Conservation (phyloP, 2,113 vertebrate genomes). For the Pseudorhombus dupliciocellatus region DNA sequence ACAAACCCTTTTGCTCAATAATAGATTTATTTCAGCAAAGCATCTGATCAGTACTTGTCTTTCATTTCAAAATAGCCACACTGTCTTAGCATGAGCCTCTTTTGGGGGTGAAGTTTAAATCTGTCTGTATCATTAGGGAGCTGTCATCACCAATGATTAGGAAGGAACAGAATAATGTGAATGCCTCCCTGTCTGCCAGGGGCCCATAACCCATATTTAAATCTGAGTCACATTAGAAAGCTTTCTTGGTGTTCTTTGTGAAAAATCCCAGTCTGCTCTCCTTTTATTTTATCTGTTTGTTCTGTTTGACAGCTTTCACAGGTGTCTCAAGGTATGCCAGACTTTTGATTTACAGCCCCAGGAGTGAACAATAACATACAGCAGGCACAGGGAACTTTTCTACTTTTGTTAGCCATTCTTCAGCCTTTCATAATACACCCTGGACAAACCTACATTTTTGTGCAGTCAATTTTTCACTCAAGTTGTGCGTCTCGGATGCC, state of each 20-base stretch:
- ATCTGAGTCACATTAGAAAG: constrained; percentile 43
- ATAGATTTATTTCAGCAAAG: constrained; percentile 31
- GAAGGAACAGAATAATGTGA: constrained; percentile 39
- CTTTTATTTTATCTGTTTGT: constrained; percentile 48
- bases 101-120: constrained; percentile 17
- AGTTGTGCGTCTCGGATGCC: constrained; percentile 26
- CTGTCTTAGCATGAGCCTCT: constrained; percentile 25
- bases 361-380: constrained; percentile 32
- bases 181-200: constrained; percentile 8
- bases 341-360: constrained; percentile 46
- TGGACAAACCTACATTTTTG: constrained; percentile 45
- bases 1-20: constrained; percentile 5
- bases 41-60: constrained; percentile 38
- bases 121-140: constrained; percentile 38
- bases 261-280: constrained; percentile 48
- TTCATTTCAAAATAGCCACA: constrained; percentile 50
- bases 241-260: constrained; percentile 13
- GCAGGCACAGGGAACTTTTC: constrained; percentile 27
- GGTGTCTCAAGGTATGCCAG: constrained; percentile 26
- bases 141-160: constrained; percentile 50
- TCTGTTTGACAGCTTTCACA: constrained; percentile 41
- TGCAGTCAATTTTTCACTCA: constrained; percentile 60
- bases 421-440: constrained; percentile 33
- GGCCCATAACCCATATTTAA: constrained; percentile 46
- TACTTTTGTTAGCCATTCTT: constrained; percentile 31